Evolutionary conservation across 2,797 vertebrate genomes (phyloP).

Genomic region (Hippocampus kuda): DNA sequence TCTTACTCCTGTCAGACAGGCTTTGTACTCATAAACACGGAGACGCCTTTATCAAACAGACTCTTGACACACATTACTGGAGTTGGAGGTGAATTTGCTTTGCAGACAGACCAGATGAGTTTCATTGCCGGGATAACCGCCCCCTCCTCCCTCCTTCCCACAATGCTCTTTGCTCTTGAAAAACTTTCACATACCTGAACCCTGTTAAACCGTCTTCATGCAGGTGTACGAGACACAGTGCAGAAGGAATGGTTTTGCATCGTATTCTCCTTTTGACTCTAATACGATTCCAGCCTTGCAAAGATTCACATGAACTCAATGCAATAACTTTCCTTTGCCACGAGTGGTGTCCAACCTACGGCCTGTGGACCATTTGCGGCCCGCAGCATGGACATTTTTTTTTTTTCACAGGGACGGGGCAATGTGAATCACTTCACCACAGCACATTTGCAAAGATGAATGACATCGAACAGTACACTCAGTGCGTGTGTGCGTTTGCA

Average conservation of each 20-base stretch:
- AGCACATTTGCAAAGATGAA: too few relatives aligned
- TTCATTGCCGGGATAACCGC: not conserved
- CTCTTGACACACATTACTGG: not conserved
- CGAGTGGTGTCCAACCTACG: too few relatives aligned
- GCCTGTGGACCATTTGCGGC: too few relatives aligned
- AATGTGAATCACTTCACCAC: too few relatives aligned
- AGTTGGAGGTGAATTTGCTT: not conserved
- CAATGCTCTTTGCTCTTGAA: not conserved
- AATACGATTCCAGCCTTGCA: too few relatives aligned
- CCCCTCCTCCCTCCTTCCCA: too few relatives aligned
- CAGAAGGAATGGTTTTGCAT: too few relatives aligned
- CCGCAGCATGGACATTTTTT: too few relatives aligned
- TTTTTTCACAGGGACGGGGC: too few relatives aligned
- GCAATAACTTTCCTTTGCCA: too few relatives aligned
- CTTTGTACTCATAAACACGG: not conserved
- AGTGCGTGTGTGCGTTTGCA: constrained; percentile 37
- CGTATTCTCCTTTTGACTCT: too few relatives aligned
- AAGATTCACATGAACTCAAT: too few relatives aligned
- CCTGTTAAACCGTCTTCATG: not conserved
- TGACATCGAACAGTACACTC: not conserved
- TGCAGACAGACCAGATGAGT: not conserved
- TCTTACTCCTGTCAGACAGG: not conserved
- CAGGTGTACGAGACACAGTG: not conserved
- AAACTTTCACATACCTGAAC: not conserved
- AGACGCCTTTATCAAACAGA: not conserved